Evolutionary conservation across 2,797 vertebrate genomes (phyloP), one percentile per base, ranked within the genome.

Genomic region (Macrochelys suwanniensis): DNA sequence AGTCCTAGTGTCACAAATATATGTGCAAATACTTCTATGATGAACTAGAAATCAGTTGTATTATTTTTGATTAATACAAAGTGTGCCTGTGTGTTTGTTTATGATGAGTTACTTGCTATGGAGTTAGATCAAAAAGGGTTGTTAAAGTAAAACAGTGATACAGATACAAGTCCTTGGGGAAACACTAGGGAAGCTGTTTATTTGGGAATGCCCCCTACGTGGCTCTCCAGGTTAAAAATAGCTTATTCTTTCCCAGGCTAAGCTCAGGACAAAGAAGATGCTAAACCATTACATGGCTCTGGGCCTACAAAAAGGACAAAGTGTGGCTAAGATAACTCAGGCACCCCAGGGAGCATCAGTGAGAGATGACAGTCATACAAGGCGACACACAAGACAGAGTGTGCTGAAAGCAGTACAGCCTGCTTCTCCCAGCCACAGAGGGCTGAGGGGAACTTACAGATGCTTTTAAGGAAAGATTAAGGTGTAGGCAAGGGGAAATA

Each of bases 71-170:
- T 19, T 15, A 47, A 50, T 19, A 79, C 5, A 77, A n/a, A 11
- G 5, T 2, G 3, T 51, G 92, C 47, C n/a, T 71, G 2, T 1
- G 1, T 2, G 3, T n/a, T 16, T 45, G 3, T 68, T 56, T 45
- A 33, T 37, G n/a, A 10, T 15, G 25, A 57, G 5, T 6, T 88
- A 90, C 89, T 68, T n/a, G 65, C 2, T 47, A 31, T 0, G 0
- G 12, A 51, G 49, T 25, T 54, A 49, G 3, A 15, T 7, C 31
- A 87, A 87, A 71, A 87, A 11, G 33, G 59, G 82, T 6, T 21
- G 11, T 37, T 85, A 33, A 86, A 84, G 10, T 5, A 21, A 82
- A 89, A 80, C 16, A 45, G 71, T 11, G 2, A 28, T 23, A 90
- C 1, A 33, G 31, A 5, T 57, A 65, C 3, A 0, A 81, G 56